Conservation (phyloP, 1,140 invertebrate genomes). For the Hermatobates lingyangjiaoensis region DNA sequence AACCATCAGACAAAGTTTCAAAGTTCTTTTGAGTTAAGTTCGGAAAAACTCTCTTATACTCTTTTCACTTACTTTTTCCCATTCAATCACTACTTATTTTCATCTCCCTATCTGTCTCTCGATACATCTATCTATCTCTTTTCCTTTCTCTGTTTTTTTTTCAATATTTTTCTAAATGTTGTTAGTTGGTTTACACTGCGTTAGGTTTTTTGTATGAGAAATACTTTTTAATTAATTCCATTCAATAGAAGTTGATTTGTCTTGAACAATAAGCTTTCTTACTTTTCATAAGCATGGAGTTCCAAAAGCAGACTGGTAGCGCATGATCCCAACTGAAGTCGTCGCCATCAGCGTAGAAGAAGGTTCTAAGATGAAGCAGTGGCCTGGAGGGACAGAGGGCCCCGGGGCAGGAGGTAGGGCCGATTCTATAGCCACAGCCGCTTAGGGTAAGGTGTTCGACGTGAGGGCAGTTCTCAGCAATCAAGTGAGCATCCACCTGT, state of each 20-base stretch:
- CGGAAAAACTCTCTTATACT: too few species aligned
- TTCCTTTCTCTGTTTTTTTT: too few species aligned
- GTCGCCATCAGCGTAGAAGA: slow-evolving; percentile 22
- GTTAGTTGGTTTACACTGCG: not conserved
- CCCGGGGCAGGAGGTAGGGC: slow-evolving; percentile 11
- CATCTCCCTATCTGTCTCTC: too few species aligned
- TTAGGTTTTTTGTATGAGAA: slow-evolving; percentile 1
- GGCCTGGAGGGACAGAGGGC: not conserved
- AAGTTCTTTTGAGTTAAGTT: too few species aligned
- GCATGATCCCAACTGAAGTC: slow-evolving; percentile 22
- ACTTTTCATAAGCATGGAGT: slow-evolving; percentile 13
- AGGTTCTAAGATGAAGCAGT: slow-evolving; percentile 8
- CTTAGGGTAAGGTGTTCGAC: slow-evolving; percentile 19
- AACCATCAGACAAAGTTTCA: too few species aligned
- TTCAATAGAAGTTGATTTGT: not conserved
- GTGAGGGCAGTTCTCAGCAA: slow-evolving; percentile 14
- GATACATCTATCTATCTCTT: too few species aligned
- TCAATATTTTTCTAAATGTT: too few species aligned
- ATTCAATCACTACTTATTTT: too few species aligned
- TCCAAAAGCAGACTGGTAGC: slow-evolving; percentile 21
- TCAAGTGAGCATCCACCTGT: slow-evolving; percentile 20
- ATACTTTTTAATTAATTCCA: slow-evolving; percentile 1
- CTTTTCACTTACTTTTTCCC: too few species aligned
- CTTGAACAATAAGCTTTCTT: slow-evolving; percentile 6
- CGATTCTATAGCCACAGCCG: slow-evolving; percentile 18